Conservation (phyloP, 2,113 vertebrate genomes). For the Hiodon alosoides region DNA sequence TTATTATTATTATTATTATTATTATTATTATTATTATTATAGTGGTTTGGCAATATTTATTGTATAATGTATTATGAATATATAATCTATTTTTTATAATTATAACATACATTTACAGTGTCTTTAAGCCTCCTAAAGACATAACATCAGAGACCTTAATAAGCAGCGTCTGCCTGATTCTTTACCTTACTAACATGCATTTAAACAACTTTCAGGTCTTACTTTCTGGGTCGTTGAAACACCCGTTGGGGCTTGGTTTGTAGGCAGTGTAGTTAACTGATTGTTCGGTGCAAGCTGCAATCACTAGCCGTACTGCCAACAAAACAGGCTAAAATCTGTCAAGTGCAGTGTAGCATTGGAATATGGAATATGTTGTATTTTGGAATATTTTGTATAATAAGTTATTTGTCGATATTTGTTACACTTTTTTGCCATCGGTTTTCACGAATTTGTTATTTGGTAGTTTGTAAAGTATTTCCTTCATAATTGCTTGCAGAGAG, state of each 20-base stretch:
- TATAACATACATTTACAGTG: background rate
- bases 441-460: too few relatives aligned
- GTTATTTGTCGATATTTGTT: too few relatives aligned
- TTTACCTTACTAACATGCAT: background rate
- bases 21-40: too few relatives aligned
- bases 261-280: constrained; percentile 89
- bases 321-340: constrained; percentile 65
- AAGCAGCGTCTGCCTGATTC: background rate
- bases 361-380: too few relatives aligned
- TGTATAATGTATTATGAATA: too few relatives aligned
- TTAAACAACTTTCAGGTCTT: background rate
- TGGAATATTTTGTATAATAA: too few relatives aligned
- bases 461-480: too few relatives aligned
- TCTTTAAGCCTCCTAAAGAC: background rate
- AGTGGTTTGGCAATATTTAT: background rate
- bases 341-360: background rate
- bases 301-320: constrained; percentile 84
- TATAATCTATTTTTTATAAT: too few relatives aligned
- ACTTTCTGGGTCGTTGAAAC: background rate
- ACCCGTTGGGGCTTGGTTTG: constrained; percentile 67
- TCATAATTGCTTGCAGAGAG: background rate
- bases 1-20: too few relatives aligned
- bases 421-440: too few relatives aligned
- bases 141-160: background rate
- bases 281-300: constrained; percentile 62